Conservation (phyloP, 2,113 vertebrate species). For the Solea senegalensis region DNA sequence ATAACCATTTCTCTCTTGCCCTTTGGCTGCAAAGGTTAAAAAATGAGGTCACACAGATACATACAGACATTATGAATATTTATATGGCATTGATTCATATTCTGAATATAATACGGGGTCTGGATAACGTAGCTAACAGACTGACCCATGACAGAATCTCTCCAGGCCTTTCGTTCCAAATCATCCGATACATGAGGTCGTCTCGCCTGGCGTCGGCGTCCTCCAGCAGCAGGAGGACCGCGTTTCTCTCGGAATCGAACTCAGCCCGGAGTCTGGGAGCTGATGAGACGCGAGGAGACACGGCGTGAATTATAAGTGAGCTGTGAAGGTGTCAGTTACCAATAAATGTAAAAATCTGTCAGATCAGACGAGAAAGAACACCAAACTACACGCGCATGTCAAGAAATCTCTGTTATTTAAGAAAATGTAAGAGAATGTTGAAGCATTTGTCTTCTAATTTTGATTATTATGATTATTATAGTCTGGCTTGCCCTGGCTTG, state of each 20-base stretch:
- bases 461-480: no score
- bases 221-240: constrained; percentile 48
- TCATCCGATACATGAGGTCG: constrained; percentile 44
- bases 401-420: no score
- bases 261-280: constrained; percentile 59
- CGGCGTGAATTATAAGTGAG: not conserved
- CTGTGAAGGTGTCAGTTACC: not conserved
- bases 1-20: constrained; percentile 47
- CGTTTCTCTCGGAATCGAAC: constrained; percentile 35
- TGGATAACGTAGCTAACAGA: not conserved
- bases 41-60: not conserved
- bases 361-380: not conserved
- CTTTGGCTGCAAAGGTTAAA: constrained; percentile 44
- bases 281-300: constrained; percentile 44
- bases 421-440: no score
- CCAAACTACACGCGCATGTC: no score
- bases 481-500: no score
- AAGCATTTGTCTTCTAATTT: no score
- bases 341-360: not conserved
- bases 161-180: constrained; percentile 42
- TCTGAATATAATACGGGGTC: not conserved
- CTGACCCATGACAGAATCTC: constrained; percentile 57
- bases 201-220: constrained; percentile 9
- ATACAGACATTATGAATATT: not conserved
- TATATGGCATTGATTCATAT: not conserved